Percentiles rank a stretch among this genome's conserved stretches.
phyloP scores from a whole-genome alignment of 2,113 vertebrate species.

The Rhinichthys klamathensis region DNA sequence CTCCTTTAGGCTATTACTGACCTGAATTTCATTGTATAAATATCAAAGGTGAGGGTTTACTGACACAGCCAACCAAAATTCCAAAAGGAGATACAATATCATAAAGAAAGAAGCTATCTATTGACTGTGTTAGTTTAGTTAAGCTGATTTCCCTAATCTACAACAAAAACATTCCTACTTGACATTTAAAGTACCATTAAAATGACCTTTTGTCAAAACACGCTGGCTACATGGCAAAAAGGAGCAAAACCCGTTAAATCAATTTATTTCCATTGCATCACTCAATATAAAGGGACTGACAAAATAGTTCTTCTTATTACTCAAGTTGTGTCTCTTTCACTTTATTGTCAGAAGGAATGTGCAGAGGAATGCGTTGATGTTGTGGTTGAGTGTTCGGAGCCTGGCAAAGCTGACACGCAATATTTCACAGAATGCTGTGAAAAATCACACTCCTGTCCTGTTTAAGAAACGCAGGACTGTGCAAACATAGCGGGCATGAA shows the following conservation, averaged over 20 bases:
- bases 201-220: background rate
- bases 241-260: background rate
- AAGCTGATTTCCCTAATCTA: background rate
- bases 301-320: background rate
- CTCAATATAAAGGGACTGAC: background rate
- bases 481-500: background rate
- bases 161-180: background rate
- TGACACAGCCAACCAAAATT: constrained; percentile 3
- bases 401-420: constrained; percentile 41
- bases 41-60: constrained; percentile 24
- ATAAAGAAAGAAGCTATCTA: background rate
- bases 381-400: constrained; percentile 61
- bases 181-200: background rate
- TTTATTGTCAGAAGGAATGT: constrained; percentile 22
- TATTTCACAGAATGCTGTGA: constrained; percentile 61
- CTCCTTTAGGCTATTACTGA: constrained; percentile 33
- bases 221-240: background rate
- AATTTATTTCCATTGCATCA: background rate
- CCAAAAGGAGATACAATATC: background rate
- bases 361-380: constrained; percentile 62
- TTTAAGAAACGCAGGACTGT: background rate
- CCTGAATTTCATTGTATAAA: constrained; percentile 43
- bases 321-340: background rate
- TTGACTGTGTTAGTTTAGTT: background rate
- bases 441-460: constrained; percentile 34